Conservation (phyloP, 2,113 vertebrate species). For the Saguinus midas region DNA sequence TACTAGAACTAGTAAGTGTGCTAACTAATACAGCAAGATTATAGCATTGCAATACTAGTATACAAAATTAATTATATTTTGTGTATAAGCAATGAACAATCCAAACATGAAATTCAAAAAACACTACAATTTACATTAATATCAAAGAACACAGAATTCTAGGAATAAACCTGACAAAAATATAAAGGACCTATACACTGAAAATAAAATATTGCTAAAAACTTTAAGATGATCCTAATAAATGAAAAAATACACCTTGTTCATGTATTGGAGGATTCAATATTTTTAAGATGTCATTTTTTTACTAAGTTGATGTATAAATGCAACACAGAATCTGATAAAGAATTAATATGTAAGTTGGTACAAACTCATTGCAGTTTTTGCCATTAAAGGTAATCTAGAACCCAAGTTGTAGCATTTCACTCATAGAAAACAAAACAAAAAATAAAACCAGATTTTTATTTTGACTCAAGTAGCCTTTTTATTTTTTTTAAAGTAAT, state of each 20-base stretch:
- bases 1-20: not conserved
- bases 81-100: not conserved
- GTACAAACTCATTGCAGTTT: no score
- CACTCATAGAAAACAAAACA: slow-evolving; percentile 43
- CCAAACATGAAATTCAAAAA: not conserved
- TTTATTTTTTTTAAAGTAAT: not conserved
- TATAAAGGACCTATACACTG: not conserved
- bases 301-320: not conserved
- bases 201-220: slow-evolving; percentile 17
- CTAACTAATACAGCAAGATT: not conserved
- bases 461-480: slow-evolving; percentile 37
- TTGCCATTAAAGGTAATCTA: not conserved
- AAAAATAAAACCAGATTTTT: not conserved
- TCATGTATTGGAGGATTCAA: not conserved
- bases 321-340: not conserved
- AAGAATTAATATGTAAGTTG: no score
- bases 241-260: not conserved
- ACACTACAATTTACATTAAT: not conserved
- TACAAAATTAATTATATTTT: not conserved
- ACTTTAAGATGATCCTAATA: not conserved
- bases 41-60: not conserved
- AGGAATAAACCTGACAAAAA: not conserved
- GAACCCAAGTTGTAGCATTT: not conserved
- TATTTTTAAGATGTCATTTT: not conserved
- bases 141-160: not conserved